These are phyloP conservation scores for Oostethus manadensis DNA, from an alignment of 2,113 vertebrate genomes.

Conservation along the genomic window DNA sequence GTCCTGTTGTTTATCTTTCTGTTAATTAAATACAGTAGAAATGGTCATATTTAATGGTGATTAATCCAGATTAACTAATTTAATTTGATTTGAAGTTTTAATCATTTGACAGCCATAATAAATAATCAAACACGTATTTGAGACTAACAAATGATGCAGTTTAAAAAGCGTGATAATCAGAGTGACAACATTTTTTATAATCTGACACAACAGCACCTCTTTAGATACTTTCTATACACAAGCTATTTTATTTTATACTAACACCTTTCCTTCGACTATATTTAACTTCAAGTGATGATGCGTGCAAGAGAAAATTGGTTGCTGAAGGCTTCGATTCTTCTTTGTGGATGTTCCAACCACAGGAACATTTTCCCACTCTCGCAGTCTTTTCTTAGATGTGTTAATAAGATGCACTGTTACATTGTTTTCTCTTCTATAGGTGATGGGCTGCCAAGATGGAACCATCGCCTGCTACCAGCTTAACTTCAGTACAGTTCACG, in stretches of 20 bases:
- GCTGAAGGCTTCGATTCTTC: slow-evolving; percentile 37
- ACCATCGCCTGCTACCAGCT: slow-evolving; percentile 94
- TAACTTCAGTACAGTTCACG: slow-evolving; percentile 95
- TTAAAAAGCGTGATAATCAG: slow-evolving; percentile 4
- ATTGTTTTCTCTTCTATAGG: slow-evolving; percentile 72
- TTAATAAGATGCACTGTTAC: slow-evolving; percentile 60
- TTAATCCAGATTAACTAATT: too few species aligned
- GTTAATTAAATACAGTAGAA: too few species aligned
- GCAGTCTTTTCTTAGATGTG: slow-evolving; percentile 64
- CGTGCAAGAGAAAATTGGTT: slow-evolving; percentile 31
- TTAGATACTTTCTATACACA: slow-evolving; percentile 16
- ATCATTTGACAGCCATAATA: too few species aligned
- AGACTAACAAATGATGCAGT: slow-evolving; percentile 3
- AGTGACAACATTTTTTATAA: slow-evolving; percentile 19
- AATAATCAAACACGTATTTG: slow-evolving; percentile 6
- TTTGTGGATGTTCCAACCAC: slow-evolving; percentile 20
- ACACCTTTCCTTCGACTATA: slow-evolving; percentile 38
- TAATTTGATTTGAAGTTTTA: too few species aligned
- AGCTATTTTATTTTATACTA: slow-evolving; percentile 31
- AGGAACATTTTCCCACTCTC: slow-evolving; percentile 54
- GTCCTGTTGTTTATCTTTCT: too few species aligned
- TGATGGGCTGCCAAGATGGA: slow-evolving; percentile 93
- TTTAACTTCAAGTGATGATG: slow-evolving; percentile 43
- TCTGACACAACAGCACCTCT: not conserved
- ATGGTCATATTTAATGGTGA: too few species aligned